Conservation (phyloP, 2,797 vertebrate species). For the Chrosomus eos region DNA sequence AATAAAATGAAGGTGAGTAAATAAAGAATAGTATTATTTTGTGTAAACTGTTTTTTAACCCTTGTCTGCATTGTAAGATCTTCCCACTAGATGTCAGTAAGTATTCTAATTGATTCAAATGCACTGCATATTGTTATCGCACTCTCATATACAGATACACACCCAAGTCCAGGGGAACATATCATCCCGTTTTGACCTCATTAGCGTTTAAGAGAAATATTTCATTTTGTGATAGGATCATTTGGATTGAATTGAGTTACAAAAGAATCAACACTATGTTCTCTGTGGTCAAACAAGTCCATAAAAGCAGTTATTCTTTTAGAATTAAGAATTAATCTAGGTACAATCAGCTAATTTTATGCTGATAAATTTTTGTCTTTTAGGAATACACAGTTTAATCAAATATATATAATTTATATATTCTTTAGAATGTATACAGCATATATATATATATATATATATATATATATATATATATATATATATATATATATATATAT, state of each 20-base stretch:
- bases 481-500: not conserved
- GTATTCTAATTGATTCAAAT: slow-evolving; percentile 35
- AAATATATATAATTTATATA: not conserved
- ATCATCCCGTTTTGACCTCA: slow-evolving; percentile 5
- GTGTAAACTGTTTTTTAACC: not conserved
- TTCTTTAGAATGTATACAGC: not conserved
- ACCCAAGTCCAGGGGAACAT: not conserved
- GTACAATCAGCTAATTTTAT: not conserved
- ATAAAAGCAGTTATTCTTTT: not conserved
- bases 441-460: not conserved
- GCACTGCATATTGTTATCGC: not conserved
- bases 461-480: not conserved
- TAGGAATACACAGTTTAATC: not conserved
- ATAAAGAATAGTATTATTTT: not conserved
- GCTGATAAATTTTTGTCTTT: not conserved
- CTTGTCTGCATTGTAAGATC: slow-evolving; percentile 9
- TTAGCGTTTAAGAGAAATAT: not conserved
- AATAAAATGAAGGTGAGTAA: not conserved
- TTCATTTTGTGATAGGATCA: not conserved
- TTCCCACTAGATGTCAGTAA: slow-evolving; percentile 52
- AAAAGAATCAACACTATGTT: not conserved
- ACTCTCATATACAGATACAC: slow-evolving; percentile 25
- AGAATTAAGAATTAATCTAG: not conserved
- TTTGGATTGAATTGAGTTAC: not conserved
- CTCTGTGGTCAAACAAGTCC: not conserved